These are phyloP conservation scores for Sylvilagus floridanus DNA, from an alignment of 2,797 vertebrate species.

Conservation along the genomic window DNA sequence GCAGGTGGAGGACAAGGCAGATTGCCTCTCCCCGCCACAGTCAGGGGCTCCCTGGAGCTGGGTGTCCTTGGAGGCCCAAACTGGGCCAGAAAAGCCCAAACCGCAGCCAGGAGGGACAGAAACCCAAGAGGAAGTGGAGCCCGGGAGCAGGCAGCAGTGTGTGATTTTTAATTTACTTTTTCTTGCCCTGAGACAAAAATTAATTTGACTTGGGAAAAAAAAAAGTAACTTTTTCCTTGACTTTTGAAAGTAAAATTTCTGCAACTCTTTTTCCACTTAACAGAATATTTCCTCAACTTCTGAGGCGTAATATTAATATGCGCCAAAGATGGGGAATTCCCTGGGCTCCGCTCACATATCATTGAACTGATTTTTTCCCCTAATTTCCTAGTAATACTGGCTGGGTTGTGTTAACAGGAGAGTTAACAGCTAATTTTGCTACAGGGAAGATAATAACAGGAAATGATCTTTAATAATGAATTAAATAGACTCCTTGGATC, in stretches of 20 bases:
- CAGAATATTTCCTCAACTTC: constrained; percentile 71
- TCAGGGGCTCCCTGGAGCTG: not conserved
- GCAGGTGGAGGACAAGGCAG: not conserved
- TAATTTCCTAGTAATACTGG: constrained; percentile 80
- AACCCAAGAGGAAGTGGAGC: constrained; percentile 56
- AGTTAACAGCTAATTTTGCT: constrained; percentile 86
- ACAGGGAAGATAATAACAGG: constrained; percentile 85
- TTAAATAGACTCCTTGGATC: constrained; percentile 84
- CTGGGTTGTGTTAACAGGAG: constrained; percentile 83
- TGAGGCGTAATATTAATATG: constrained; percentile 74
- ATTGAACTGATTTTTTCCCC: constrained; percentile 78
- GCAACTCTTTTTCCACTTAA: constrained; percentile 81
- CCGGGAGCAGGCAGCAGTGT: constrained; percentile 45
- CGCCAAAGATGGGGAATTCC: constrained; percentile 74
- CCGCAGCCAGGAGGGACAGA: constrained; percentile 53
- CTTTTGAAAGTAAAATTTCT: constrained; percentile 84
- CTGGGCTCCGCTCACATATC: constrained; percentile 71
- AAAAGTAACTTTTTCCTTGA: constrained; percentile 81
- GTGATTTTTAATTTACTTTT: constrained; percentile 82
- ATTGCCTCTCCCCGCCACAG: not conserved
- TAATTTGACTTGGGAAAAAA: constrained; percentile 79
- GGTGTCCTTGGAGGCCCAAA: not conserved
- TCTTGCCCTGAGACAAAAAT: constrained; percentile 83
- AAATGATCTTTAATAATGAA: constrained; percentile 86
- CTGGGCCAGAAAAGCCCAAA: constrained; percentile 67